These are phyloP conservation scores for Philonicus albiceps DNA, from an alignment of 2,888 invertebrate genomes.

Conservation along the genomic window DNA sequence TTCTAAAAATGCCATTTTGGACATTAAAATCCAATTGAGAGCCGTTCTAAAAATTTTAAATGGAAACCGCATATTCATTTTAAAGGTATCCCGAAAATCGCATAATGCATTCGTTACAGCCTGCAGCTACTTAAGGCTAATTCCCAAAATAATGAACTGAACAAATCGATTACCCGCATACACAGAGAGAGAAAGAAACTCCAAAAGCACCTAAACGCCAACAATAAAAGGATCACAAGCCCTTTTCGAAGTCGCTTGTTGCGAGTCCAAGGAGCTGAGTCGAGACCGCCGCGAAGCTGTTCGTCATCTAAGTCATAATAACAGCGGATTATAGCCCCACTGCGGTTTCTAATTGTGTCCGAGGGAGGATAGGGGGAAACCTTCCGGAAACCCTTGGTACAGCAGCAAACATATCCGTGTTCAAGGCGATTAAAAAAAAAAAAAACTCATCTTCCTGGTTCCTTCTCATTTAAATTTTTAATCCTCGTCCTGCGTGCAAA, in stretches of 20 bases:
- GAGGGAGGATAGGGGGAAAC: conserved; percentile 1
- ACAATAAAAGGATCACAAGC: conserved; percentile 18
- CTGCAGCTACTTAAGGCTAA: conserved; percentile 3
- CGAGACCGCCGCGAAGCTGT: background rate
- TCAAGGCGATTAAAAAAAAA: background rate
- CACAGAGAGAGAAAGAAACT: no score
- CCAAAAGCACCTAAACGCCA: background rate
- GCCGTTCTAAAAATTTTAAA: background rate
- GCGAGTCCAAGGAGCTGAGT: background rate
- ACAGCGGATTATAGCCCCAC: conserved; percentile 39
- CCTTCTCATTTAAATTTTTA: conserved; percentile 37
- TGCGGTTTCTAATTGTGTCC: conserved; percentile 30
- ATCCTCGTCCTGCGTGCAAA: conserved; percentile 30
- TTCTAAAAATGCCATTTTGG: no score
- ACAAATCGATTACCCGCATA: conserved; percentile 10
- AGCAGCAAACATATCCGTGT: conserved; percentile 4
- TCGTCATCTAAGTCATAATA: conserved; percentile 41
- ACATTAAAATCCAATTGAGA: background rate
- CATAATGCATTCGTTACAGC: background rate
- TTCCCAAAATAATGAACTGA: conserved; percentile 21
- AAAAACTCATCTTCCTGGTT: background rate
- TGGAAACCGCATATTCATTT: background rate
- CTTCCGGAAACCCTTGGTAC: background rate
- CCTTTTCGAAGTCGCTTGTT: background rate
- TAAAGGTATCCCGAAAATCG: background rate